These are phyloP conservation scores for Myopa testacea DNA, from an alignment of 2,888 invertebrate genomes.

Conservation along the genomic window DNA sequence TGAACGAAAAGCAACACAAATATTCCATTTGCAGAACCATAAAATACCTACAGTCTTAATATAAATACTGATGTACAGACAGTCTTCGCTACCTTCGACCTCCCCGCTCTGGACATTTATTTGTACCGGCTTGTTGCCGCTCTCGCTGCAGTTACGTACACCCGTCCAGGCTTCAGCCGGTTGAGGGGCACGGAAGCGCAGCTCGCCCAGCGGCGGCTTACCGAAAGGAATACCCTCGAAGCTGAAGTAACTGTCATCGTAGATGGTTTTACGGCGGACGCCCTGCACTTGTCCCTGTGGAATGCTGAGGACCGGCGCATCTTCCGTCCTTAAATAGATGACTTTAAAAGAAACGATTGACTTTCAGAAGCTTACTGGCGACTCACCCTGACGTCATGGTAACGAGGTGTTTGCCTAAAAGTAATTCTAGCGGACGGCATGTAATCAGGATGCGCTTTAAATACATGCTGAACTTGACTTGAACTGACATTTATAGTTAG, in stretches of 20 bases:
- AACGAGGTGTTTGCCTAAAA: neutral
- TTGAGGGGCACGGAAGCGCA: constrained; percentile 68
- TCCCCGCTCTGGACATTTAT: constrained; percentile 53
- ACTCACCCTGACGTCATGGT: neutral
- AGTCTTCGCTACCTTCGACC: constrained; percentile 69
- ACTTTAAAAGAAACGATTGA: neutral
- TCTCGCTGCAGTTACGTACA: constrained; percentile 65
- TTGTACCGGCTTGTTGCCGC: constrained; percentile 61
- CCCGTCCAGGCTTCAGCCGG: constrained; percentile 68
- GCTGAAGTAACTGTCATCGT: constrained; percentile 60
- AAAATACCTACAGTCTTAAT: constrained; percentile 57
- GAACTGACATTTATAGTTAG: too few species aligned
- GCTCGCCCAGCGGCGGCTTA: constrained; percentile 62
- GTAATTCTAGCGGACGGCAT: neutral
- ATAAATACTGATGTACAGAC: constrained; percentile 70
- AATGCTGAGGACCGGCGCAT: constrained; percentile 45
- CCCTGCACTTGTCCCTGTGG: constrained; percentile 62
- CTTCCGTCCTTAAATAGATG: neutral
- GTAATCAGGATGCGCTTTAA: neutral
- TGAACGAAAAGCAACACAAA: neutral
- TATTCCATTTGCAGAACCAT: neutral
- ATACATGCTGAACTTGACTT: neutral
- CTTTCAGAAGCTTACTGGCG: too few species aligned
- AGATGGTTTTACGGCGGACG: constrained; percentile 61
- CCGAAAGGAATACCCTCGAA: constrained; percentile 67